Evolutionary conservation across 2,888 invertebrate genomes (phyloP).

Genomic region (Zootermopsis nevadensis): DNA sequence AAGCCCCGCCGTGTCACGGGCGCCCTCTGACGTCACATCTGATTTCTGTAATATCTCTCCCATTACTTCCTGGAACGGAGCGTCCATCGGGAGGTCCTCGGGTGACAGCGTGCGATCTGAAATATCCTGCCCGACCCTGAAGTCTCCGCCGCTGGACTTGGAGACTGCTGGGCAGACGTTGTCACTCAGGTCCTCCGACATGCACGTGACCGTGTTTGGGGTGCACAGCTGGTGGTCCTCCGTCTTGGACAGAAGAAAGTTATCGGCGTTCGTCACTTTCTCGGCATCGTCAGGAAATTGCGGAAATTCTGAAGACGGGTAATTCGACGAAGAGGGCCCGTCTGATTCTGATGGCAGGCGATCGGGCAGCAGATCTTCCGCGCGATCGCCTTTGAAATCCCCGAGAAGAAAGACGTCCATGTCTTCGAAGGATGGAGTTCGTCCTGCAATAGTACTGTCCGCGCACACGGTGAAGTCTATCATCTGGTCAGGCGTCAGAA

Average conservation of each 20-base stretch:
- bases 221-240: not conserved
- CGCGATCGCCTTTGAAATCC: not conserved
- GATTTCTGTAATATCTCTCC: not conserved
- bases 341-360: conserved; percentile 12
- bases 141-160: conserved; percentile 29
- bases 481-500: conserved; percentile 91
- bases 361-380: not conserved
- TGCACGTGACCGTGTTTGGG: not conserved
- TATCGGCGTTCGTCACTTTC: not conserved
- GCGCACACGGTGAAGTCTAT: conserved; percentile 67
- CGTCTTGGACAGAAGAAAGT: not conserved
- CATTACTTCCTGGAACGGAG: conserved; percentile 40
- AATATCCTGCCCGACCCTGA: conserved; percentile 47
- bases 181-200: conserved; percentile 18
- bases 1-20: conserved; percentile 28
- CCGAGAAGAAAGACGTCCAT: conserved; percentile 28
- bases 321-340: not conserved
- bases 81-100: conserved; percentile 83
- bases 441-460: conserved; percentile 56
- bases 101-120: conserved; percentile 87
- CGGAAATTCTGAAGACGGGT: conserved; percentile 15
- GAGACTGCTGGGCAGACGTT: not conserved
- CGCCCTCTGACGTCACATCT: conserved; percentile 12
- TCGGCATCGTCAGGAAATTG: not conserved
- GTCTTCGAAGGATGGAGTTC: conserved; percentile 33